Percentiles rank a stretch among this genome's conserved stretches.
phyloP scores from a whole-genome alignment of 23 tunicate species.

The Styela clava region DNA sequence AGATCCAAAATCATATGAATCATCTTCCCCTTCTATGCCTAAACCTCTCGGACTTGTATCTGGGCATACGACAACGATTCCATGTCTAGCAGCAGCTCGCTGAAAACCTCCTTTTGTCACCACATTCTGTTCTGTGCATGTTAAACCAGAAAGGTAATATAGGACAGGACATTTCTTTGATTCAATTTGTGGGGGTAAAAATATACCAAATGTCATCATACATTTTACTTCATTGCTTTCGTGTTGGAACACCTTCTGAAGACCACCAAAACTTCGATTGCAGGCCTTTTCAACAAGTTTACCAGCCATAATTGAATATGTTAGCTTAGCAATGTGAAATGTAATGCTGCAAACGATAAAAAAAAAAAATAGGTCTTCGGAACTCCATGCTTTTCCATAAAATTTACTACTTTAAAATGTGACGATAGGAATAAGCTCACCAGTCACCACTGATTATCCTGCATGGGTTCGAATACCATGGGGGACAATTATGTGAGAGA shows the following conservation, averaged over 20 bases:
- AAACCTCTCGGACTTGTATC: constrained; percentile 96
- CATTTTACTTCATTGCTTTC: constrained; percentile 90
- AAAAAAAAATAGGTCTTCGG: too few relatives aligned
- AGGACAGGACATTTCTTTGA: constrained; percentile 87
- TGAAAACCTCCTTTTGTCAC: constrained; percentile 83
- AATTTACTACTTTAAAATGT: too few relatives aligned
- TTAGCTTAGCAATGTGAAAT: too few relatives aligned
- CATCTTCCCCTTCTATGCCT: constrained; percentile 90
- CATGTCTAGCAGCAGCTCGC: constrained; percentile 75
- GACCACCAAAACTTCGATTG: constrained; percentile 82
- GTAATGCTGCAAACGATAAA: too few relatives aligned
- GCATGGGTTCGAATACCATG: too few relatives aligned
- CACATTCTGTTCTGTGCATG: constrained; percentile 97
- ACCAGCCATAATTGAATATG: constrained; percentile 29
- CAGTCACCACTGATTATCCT: too few relatives aligned
- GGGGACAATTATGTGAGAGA: too few relatives aligned
- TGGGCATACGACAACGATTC: constrained; percentile 83
- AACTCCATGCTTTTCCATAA: too few relatives aligned
- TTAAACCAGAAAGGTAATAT: constrained; percentile 87
- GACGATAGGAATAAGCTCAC: too few relatives aligned
- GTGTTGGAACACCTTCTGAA: constrained; percentile 88
- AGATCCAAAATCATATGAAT: constrained; percentile 93
- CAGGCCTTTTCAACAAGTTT: constrained; percentile 65
- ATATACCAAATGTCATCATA: constrained; percentile 80
- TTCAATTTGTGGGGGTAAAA: constrained; percentile 77